These are phyloP conservation scores for Apostichopus parvimensis DNA, from an alignment of 35 echinoderm and acorn worm species.

Conservation along the genomic window DNA sequence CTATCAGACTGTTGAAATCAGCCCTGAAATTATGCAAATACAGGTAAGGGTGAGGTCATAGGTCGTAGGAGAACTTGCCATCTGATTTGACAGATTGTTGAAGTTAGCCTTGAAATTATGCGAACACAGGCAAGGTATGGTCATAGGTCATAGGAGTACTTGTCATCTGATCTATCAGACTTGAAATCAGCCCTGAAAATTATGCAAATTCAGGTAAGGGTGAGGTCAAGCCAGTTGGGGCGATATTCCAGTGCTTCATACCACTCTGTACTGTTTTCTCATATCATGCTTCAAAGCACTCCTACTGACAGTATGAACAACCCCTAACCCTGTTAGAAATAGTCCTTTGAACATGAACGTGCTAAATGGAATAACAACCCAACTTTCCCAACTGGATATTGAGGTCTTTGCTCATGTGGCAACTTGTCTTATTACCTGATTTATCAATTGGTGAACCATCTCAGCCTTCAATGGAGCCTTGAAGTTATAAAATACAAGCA, in stretches of 20 bases:
- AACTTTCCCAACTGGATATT: neutral
- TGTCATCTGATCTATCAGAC: slow-evolving; percentile 4
- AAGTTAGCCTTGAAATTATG: slow-evolving; percentile 37
- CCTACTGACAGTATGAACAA: too few relatives aligned
- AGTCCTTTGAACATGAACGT: too few relatives aligned
- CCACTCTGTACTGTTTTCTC: too few relatives aligned
- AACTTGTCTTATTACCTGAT: too few relatives aligned
- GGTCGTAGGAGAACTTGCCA: neutral
- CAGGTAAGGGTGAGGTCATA: slow-evolving; percentile 52
- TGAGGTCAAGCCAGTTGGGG: neutral
- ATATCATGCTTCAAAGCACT: too few relatives aligned
- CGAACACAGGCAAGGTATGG: slow-evolving; percentile 44
- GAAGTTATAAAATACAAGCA: slow-evolving; percentile 61
- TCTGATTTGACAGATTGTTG: too few relatives aligned
- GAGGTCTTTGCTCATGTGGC: neutral
- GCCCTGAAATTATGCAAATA: slow-evolving; percentile 55
- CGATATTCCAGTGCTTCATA: neutral
- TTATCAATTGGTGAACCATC: too few relatives aligned
- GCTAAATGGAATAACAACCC: too few relatives aligned
- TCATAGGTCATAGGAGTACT: neutral
- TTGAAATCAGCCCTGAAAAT: slow-evolving; percentile 49
- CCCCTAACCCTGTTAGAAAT: too few relatives aligned
- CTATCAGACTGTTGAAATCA: slow-evolving; percentile 1
- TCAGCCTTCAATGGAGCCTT: neutral
- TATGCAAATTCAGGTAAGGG: slow-evolving; percentile 55